Percentiles rank a stretch among this genome's conserved stretches.
Evolutionary conservation across 2,888 invertebrate species (phyloP).

Genomic region (Apeira syringaria): DNA sequence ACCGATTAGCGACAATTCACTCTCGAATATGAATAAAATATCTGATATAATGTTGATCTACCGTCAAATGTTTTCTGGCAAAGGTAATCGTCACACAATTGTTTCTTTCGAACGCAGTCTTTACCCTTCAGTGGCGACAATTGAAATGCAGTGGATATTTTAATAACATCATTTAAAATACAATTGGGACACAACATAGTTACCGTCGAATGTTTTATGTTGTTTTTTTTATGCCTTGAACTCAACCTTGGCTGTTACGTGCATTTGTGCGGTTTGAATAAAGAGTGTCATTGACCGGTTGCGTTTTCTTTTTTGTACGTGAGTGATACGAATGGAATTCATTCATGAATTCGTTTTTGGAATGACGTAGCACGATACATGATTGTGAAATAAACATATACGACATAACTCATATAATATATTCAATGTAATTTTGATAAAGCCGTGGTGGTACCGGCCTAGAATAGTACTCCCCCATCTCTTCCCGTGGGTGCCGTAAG

Average conservation of each 20-base stretch:
- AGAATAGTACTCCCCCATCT: no score
- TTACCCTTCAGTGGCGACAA: conserved; percentile 35
- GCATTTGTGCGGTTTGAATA: conserved; percentile 17
- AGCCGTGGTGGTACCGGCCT: no score
- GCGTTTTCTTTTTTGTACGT: conserved; percentile 27
- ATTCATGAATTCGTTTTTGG: conserved; percentile 1
- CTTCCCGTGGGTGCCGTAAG: no score
- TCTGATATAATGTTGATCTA: no score
- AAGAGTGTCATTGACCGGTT: conserved; percentile 10
- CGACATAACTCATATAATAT: no score
- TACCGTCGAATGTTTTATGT: conserved; percentile 48
- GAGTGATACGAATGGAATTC: conserved; percentile 12
- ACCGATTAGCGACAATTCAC: no score
- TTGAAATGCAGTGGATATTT: conserved; percentile 54
- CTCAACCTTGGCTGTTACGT: conserved; percentile 39
- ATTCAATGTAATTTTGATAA: no score
- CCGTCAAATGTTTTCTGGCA: conserved; percentile 5
- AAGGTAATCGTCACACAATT: no score
- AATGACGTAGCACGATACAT: not conserved
- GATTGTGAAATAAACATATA: no score
- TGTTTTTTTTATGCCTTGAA: conserved; percentile 45
- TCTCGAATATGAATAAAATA: no score
- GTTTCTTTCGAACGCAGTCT: no score
- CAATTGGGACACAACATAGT: conserved; percentile 53
- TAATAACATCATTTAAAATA: conserved; percentile 66